A percentile compares a stretch with the other conserved stretches of the same genome.
phyloP scores from a whole-genome alignment of 2,888 invertebrate genomes.

The Dusona sp. region DNA sequence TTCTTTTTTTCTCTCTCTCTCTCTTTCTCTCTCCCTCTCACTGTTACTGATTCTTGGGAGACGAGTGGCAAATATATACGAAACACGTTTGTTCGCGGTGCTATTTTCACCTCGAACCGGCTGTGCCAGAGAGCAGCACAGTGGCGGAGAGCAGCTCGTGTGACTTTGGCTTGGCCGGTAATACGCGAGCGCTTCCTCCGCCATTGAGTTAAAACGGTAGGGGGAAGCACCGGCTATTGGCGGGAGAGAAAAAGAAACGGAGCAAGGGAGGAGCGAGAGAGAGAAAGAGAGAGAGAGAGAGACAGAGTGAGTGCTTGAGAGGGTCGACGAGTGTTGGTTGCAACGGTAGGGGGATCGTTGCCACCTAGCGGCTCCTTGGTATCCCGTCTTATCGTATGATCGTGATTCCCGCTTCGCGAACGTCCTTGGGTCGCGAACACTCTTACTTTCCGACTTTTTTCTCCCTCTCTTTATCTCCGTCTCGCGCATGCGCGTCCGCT shows the following conservation, averaged over 20 bases:
- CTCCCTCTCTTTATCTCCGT: conserved; percentile 65
- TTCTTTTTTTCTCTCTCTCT: conserved; percentile 46
- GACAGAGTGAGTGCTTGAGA: conserved; percentile 23
- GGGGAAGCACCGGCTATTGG: conserved; percentile 43
- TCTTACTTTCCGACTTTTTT: conserved; percentile 77
- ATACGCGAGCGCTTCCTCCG: conserved; percentile 57
- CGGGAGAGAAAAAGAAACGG: conserved; percentile 15
- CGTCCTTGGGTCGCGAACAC: conserved; percentile 81
- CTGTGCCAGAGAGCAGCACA: conserved; percentile 48
- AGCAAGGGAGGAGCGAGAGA: conserved; percentile 9
- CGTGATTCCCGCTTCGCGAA: conserved; percentile 78
- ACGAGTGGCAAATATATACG: conserved; percentile 46
- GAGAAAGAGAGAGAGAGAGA: conserved; percentile 21
- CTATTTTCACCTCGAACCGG: conserved; percentile 65
- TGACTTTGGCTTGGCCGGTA: conserved; percentile 43
- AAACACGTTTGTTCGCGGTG: conserved; percentile 40
- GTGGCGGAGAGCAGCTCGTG: conserved; percentile 54
- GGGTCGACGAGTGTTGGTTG: conserved; percentile 34
- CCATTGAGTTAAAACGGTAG: conserved; percentile 56
- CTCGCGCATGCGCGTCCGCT: conserved; percentile 44
- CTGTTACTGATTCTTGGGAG: conserved; percentile 32
- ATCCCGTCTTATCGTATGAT: conserved; percentile 78
- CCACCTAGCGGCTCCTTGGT: conserved; percentile 77
- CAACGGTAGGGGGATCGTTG: conserved; percentile 75
- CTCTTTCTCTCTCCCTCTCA: background rate